Base-by-base conservation (phyloP, 2,888 invertebrate species). In the Magallana nippona region DNA sequence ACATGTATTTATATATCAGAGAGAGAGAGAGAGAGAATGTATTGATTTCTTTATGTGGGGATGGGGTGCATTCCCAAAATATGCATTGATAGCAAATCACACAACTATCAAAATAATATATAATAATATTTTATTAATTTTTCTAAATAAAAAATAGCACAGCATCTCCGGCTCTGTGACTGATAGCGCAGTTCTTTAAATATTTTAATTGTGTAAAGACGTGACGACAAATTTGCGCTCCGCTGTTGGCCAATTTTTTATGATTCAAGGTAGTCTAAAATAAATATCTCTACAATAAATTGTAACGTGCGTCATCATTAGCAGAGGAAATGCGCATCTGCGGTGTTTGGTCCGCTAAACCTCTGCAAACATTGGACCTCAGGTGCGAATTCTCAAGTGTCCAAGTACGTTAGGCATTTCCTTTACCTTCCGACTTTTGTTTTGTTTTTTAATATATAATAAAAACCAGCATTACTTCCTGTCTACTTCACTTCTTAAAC, bases 171-270 rank as follows among this genome's bases (percentile, higher is more conserved):
- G 27, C 32, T 1, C 15, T 27, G 71, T 27, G 15, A 27, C 19
- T 27, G 71, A 27, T 71, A 32, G 27, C 15, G 60, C 71, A 5
- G 32, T 17, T 32, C 32, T 22, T 71, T 32, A 71, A 71, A 71
- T 71, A 32, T 71, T 32, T 63, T 27, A 71, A 71, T 71, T 32
- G 71, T 71, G 11, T 15, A 15, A 15, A 13, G 27, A 71, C 71
- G 71, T 71, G 71, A 71, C 71, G 71, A 71, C 71, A 71, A 71
- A 71, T 71, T 71, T 19, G 60, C 60, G 60, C 60, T 60, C 60
- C 60, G n/a, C 60, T 60, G 60, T 60, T 60, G 11, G 19, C 60
- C 10, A 60, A 60, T 10, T 60, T 44, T 8, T 71, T 71, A 71
- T 71, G 71, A 71, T 32, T 71, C 71, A 71, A 58, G 27, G 27